Evolutionary conservation across 2,797 vertebrate species (phyloP).

Genomic region (Anableps anableps): DNA sequence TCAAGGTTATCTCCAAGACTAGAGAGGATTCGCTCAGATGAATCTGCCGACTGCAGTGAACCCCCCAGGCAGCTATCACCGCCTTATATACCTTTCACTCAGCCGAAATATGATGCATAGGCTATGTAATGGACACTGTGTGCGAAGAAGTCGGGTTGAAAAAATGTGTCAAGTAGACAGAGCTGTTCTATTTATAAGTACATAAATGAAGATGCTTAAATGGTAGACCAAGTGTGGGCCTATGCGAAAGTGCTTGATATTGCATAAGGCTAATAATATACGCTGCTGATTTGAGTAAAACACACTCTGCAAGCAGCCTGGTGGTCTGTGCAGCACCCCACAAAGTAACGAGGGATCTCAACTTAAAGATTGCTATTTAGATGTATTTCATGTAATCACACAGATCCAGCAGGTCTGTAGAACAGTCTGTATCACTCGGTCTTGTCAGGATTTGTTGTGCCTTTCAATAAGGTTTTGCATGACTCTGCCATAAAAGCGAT

Average conservation of each 20-base stretch:
- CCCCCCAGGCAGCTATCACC: slow-evolving; percentile 19
- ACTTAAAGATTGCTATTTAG: slow-evolving; percentile 16
- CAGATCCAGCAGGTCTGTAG: neutral
- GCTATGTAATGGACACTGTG: slow-evolving; percentile 83
- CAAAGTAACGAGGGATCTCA: slow-evolving; percentile 40
- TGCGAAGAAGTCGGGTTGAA: slow-evolving; percentile 71
- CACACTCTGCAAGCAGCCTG: slow-evolving; percentile 50
- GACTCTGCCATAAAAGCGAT: neutral
- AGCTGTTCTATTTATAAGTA: slow-evolving; percentile 85
- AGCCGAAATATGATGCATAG: slow-evolving; percentile 83
- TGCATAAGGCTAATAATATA: slow-evolving; percentile 83
- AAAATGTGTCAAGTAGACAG: slow-evolving; percentile 87
- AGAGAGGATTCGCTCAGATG: slow-evolving; percentile 78
- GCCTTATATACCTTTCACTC: slow-evolving; percentile 81
- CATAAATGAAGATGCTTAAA: slow-evolving; percentile 89
- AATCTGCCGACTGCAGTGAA: slow-evolving; percentile 82
- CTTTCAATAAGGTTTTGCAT: neutral
- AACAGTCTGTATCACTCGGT: neutral
- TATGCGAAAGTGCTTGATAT: slow-evolving; percentile 85
- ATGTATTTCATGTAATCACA: slow-evolving; percentile 3
- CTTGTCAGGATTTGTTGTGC: neutral
- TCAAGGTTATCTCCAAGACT: slow-evolving; percentile 72
- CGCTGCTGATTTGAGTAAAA: slow-evolving; percentile 81
- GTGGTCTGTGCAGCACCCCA: slow-evolving; percentile 35
- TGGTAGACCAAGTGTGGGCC: slow-evolving; percentile 78